phyloP scores from a whole-genome alignment of 2,888 invertebrate species.

The Eupeodes latifasciatus region DNA sequence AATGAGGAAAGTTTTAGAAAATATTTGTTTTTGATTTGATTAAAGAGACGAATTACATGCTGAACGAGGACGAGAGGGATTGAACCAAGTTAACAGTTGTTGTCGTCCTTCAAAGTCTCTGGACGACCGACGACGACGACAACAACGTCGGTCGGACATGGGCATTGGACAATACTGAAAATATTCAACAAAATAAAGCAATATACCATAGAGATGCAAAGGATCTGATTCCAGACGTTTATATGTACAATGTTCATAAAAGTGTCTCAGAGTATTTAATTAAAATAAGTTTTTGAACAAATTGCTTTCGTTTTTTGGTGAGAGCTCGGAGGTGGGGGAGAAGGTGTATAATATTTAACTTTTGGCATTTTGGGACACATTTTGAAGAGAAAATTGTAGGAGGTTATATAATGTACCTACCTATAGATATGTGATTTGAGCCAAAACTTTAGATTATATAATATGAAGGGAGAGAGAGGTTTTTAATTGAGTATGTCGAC shows the following conservation, averaged over 20 bases:
- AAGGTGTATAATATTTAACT: slow-evolving; percentile 23
- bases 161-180: slow-evolving; percentile 1
- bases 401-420: neutral
- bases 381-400: neutral
- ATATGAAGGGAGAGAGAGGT: neutral
- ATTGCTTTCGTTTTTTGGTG: slow-evolving; percentile 5
- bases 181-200: neutral
- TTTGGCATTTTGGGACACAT: slow-evolving; percentile 46
- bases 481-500: slow-evolving; percentile 30
- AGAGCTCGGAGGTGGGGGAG: too few species aligned
- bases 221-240: neutral
- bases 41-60: slow-evolving; percentile 25
- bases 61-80: neutral
- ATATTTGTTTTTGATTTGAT: slow-evolving; percentile 57
- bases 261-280: slow-evolving; percentile 44
- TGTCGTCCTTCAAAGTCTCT: neutral
- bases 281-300: slow-evolving; percentile 36
- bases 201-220: neutral
- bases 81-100: neutral
- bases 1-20: slow-evolving; percentile 70
- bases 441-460: neutral
- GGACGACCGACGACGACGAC: neutral
- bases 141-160: neutral
- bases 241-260: neutral
- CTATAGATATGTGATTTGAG: slow-evolving; percentile 19